A percentile compares a stretch with the other conserved stretches of the same genome.
phyloP scores from a whole-genome alignment of 2,888 invertebrate genomes.

The Clepsis dumicolana region DNA sequence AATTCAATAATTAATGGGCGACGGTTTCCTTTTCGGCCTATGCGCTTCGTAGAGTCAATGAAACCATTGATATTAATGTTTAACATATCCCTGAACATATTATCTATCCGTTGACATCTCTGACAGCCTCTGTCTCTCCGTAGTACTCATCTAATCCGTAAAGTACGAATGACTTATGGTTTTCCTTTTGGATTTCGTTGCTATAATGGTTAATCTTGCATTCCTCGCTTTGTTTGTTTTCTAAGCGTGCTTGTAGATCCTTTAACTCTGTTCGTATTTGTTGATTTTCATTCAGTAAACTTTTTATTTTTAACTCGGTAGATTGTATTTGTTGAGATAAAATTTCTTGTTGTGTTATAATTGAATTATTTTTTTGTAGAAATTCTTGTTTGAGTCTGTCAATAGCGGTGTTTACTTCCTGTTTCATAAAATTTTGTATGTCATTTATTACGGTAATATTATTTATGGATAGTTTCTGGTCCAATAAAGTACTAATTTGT shows the following conservation, averaged over 20 bases:
- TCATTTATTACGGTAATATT: not conserved
- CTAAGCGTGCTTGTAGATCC: not conserved
- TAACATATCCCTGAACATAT: not conserved
- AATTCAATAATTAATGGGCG: conserved; percentile 2
- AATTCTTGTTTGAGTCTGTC: not conserved
- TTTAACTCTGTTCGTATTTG: not conserved
- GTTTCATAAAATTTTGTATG: not conserved
- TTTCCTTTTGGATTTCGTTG: not conserved
- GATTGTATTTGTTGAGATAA: not conserved
- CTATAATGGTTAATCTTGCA: too few species aligned
- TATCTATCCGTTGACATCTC: not conserved
- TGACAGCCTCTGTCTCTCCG: conserved; percentile 6
- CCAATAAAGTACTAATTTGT: not conserved
- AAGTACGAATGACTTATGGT: not conserved
- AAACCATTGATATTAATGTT: conserved; percentile 1
- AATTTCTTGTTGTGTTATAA: not conserved
- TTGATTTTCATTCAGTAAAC: not conserved
- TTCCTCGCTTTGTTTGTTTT: too few species aligned
- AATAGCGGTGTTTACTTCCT: not conserved
- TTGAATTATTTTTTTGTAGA: not conserved
- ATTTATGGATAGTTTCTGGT: not conserved
- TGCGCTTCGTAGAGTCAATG: not conserved
- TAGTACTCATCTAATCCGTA: conserved; percentile 2
- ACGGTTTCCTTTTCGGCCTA: not conserved
- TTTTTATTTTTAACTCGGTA: not conserved